These are phyloP conservation scores for Eurystomus glaucurus DNA, from an alignment of 2,797 vertebrate species.

Conservation along the genomic window DNA sequence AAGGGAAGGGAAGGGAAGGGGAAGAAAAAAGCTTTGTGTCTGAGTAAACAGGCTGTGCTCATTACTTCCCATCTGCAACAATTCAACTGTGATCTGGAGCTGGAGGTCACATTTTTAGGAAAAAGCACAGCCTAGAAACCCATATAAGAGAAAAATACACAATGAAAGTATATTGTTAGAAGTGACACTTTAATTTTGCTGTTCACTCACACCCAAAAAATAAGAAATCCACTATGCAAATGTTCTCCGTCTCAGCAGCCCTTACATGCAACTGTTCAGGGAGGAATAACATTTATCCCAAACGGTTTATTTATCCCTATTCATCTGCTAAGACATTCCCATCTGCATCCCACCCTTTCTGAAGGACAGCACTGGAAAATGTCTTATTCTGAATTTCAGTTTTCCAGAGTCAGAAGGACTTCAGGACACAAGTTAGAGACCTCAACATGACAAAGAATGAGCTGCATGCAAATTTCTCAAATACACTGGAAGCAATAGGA, in stretches of 20 bases:
- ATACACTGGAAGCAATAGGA: not conserved
- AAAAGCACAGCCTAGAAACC: not conserved
- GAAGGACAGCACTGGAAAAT: not conserved
- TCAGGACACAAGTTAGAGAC: not conserved
- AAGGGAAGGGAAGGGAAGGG: not conserved
- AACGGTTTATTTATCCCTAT: not conserved
- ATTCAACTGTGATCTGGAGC: not conserved
- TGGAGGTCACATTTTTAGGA: not conserved
- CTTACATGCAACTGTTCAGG: not conserved
- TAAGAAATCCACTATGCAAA: not conserved
- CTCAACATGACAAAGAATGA: conserved; percentile 16
- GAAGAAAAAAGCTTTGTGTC: not conserved
- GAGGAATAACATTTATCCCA: not conserved
- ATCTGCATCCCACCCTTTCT: not conserved
- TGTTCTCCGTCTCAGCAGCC: not conserved
- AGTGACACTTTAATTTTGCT: not conserved
- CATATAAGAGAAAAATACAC: not conserved
- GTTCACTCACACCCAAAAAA: not conserved
- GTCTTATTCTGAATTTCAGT: not conserved
- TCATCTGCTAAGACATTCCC: not conserved
- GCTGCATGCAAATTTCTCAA: not conserved
- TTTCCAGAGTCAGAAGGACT: not conserved
- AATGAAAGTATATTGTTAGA: not conserved
- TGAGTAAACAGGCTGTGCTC: not conserved
- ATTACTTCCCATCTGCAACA: accelerated